These are phyloP conservation scores for Archips crataeganus DNA, from an alignment of 2,888 invertebrate species.

Conservation along the genomic window DNA sequence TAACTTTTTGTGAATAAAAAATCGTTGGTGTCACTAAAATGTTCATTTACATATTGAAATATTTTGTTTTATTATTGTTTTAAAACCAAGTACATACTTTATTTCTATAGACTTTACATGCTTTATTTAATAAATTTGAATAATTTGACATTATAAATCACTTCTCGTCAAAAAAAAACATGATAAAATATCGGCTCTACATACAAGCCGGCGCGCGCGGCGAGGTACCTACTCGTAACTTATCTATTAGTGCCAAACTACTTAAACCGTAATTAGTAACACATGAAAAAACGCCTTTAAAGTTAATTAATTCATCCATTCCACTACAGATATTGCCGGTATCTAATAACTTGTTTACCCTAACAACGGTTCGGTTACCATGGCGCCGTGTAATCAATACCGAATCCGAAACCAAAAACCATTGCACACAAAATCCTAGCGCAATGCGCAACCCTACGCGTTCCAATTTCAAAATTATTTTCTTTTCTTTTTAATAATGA, in stretches of 20 bases:
- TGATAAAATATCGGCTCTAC: background rate
- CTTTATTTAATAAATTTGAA: too few species aligned
- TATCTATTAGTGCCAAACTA: background rate
- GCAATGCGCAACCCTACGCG: conserved; percentile 71
- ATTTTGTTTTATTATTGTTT: too few species aligned
- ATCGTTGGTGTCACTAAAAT: too few species aligned
- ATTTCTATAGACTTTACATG: too few species aligned
- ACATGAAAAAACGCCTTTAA: background rate
- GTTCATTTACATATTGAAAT: too few species aligned
- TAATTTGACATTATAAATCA: too few species aligned
- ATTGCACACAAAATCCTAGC: conserved; percentile 58
- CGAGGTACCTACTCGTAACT: background rate
- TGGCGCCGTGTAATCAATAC: conserved; percentile 75
- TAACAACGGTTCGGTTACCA: conserved; percentile 69
- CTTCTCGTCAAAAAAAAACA: background rate
- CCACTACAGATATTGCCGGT: conserved; percentile 38
- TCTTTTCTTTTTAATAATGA: conserved; percentile 49
- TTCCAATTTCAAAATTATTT: conserved; percentile 57
- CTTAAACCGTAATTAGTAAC: conserved; percentile 24
- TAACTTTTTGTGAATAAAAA: conserved; percentile 26
- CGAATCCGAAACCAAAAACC: conserved; percentile 49
- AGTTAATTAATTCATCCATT: background rate
- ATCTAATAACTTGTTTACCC: conserved; percentile 61
- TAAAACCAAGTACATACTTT: background rate
- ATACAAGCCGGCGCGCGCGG: background rate